Evolutionary conservation across 2,888 invertebrate genomes (phyloP).

Genomic region (Patella pellucida): DNA sequence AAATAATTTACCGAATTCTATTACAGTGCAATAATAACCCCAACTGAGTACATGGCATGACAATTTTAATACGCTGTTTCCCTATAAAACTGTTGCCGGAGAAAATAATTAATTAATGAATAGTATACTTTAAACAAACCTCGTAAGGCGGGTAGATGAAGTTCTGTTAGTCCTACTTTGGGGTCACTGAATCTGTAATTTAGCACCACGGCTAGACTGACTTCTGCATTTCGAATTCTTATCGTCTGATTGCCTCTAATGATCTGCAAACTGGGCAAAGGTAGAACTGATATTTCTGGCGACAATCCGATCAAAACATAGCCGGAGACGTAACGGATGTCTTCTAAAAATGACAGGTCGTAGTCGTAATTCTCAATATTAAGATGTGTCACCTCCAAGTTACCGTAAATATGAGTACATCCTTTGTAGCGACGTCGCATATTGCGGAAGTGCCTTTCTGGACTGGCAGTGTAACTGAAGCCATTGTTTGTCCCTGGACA

Average conservation of each 20-base stretch:
- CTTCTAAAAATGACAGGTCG: conserved; percentile 91
- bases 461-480: conserved; percentile 52
- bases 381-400: conserved; percentile 96
- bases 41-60: not conserved
- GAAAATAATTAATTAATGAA: no score
- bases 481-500: conserved; percentile 56
- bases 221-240: conserved; percentile 75
- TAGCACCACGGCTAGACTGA: conserved; percentile 61
- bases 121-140: conserved; percentile 41
- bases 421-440: conserved; percentile 82
- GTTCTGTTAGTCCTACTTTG: conserved; percentile 55
- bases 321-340: conserved; percentile 93
- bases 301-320: conserved; percentile 88
- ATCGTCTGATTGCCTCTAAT: conserved; percentile 93
- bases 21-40: no score
- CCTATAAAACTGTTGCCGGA: no score
- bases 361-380: conserved; percentile 75
- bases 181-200: conserved; percentile 40
- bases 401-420: conserved; percentile 98
- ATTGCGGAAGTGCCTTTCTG: conserved; percentile 54
- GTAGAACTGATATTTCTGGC: conserved; percentile 84
- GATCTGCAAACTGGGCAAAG: conserved; percentile 89
- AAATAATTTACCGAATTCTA: no score
- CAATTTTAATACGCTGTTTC: not conserved
- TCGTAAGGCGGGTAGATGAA: conserved; percentile 58